phyloP scores from a whole-genome alignment of 2,888 invertebrate genomes.

The Habrosyne pyritoides region DNA sequence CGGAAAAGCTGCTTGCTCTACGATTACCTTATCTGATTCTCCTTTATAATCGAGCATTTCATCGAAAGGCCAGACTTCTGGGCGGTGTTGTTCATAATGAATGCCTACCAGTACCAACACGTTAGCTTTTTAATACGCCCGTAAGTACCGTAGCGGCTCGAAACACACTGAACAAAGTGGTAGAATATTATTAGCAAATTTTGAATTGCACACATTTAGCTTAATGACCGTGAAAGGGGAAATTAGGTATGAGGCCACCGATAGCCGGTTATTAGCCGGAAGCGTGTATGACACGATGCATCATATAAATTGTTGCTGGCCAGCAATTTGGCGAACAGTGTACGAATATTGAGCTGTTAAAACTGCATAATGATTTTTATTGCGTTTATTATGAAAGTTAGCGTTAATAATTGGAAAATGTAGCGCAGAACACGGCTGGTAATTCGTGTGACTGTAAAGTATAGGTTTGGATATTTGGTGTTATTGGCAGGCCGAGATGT shows the following conservation, averaged over 20 bases:
- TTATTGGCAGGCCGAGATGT: not conserved
- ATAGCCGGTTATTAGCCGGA: conserved; percentile 50
- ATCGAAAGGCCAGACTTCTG: conserved; percentile 58
- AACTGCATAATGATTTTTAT: not conserved
- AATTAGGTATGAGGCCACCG: conserved; percentile 53
- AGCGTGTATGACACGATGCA: conserved; percentile 55
- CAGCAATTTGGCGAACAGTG: conserved; percentile 15
- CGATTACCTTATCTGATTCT: conserved; percentile 65
- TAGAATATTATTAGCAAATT: conserved; percentile 60
- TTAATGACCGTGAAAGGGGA: conserved; percentile 64
- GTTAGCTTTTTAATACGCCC: conserved; percentile 65
- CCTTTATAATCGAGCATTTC: conserved; percentile 65
- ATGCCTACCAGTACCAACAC: conserved; percentile 58
- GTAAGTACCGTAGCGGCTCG: conserved; percentile 61
- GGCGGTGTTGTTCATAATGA: conserved; percentile 62
- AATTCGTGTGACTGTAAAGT: not conserved
- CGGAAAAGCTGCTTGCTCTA: conserved; percentile 59
- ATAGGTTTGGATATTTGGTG: not conserved
- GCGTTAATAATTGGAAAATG: conserved; percentile 1
- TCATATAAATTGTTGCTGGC: conserved; percentile 18
- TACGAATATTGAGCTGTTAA: conserved; percentile 3
- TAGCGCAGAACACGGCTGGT: not conserved
- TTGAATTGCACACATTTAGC: conserved; percentile 50
- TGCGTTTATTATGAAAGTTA: not conserved
- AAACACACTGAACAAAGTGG: conserved; percentile 52